These are phyloP conservation scores for Peucedramus taeniatus DNA, from an alignment of 2,113 vertebrate genomes.

Conservation along the genomic window DNA sequence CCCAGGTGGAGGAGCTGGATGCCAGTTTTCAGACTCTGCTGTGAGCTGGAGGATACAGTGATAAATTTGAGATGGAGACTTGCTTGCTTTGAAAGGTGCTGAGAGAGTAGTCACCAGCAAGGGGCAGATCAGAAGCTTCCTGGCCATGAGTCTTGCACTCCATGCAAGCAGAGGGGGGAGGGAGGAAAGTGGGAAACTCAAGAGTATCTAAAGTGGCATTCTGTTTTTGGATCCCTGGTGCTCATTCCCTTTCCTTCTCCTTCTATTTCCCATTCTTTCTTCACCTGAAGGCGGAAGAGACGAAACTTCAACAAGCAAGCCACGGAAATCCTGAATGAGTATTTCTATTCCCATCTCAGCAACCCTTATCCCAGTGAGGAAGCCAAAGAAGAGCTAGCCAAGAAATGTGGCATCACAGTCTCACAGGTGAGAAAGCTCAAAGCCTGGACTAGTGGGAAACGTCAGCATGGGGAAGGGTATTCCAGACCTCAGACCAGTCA, in stretches of 20 bases:
- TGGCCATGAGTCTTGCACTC: not conserved
- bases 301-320: conserved; percentile 99
- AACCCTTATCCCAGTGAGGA: conserved; percentile 99
- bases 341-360: conserved; percentile 99
- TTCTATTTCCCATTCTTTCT: not conserved
- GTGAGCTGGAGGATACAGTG: not conserved
- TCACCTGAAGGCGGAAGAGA: conserved; percentile 87
- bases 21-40: not conserved
- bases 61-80: not conserved
- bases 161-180: not conserved
- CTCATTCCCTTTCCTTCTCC: conserved; percentile 30
- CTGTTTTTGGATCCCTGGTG: not conserved
- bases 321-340: conserved; percentile 98
- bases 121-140: not conserved
- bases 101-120: not conserved
- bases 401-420: conserved; percentile 98
- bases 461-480: not conserved
- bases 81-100: not conserved
- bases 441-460: not conserved
- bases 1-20: not conserved
- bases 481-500: not conserved
- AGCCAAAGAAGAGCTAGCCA: conserved; percentile 98
- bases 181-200: not conserved
- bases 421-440: conserved; percentile 85
- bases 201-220: not conserved